Percentiles rank a stretch among this genome's conserved stretches.
These are phyloP conservation scores for Cantharis rufa DNA, from an alignment of 2,888 invertebrate species.

Conservation along the genomic window DNA sequence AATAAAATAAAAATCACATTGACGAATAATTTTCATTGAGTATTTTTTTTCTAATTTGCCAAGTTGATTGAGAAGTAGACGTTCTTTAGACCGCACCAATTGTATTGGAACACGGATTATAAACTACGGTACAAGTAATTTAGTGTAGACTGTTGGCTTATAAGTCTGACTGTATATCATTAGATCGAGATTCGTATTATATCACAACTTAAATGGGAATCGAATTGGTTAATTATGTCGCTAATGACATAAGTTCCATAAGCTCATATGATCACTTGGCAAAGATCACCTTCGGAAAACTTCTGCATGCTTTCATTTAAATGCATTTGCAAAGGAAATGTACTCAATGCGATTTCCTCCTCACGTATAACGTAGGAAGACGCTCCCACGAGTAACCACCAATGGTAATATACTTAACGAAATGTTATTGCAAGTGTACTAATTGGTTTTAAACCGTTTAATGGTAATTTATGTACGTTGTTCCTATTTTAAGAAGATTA, in stretches of 20 bases:
- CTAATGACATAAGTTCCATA: background rate
- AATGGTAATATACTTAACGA: slow-evolving; percentile 27
- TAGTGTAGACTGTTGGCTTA: no score
- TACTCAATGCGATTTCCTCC: background rate
- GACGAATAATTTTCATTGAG: no score
- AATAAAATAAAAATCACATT: no score
- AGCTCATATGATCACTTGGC: background rate
- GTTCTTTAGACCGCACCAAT: no score
- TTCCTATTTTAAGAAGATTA: slow-evolving; percentile 26
- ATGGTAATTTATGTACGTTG: slow-evolving; percentile 18
- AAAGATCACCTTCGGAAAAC: background rate
- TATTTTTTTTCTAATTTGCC: no score
- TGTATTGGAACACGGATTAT: no score
- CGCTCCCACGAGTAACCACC: slow-evolving; percentile 20
- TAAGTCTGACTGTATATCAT: no score
- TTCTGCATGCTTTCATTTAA: background rate
- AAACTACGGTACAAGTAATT: no score
- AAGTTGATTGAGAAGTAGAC: no score
- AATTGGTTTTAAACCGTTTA: slow-evolving; percentile 23
- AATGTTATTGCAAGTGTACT: slow-evolving; percentile 25
- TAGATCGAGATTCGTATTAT: no score
- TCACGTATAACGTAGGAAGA: background rate
- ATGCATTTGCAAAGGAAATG: background rate
- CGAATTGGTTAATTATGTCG: background rate
- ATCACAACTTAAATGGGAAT: no score